Evolutionary conservation across 2,888 invertebrate species (phyloP).

Genomic region (Glaucopsyche alexis): DNA sequence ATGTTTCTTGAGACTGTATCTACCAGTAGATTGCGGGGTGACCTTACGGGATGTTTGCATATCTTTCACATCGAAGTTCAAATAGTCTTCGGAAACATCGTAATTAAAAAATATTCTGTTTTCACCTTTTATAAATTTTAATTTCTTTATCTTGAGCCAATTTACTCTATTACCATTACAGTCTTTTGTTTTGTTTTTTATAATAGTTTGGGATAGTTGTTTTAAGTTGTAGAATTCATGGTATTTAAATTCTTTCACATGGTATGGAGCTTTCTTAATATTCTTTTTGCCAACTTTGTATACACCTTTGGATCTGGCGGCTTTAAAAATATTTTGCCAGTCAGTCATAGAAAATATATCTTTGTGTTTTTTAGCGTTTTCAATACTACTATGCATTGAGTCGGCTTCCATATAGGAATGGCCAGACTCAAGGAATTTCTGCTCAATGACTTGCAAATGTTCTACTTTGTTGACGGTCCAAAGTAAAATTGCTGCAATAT

Average conservation of each 20-base stretch:
- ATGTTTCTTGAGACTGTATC: too few species aligned
- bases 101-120: constrained; percentile 31
- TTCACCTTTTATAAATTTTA: constrained; percentile 31
- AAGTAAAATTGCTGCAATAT: constrained; percentile 18
- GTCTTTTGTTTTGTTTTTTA: constrained; percentile 19
- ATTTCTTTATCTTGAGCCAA: constrained; percentile 37
- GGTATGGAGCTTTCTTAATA: constrained; percentile 30
- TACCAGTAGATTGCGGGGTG: too few species aligned
- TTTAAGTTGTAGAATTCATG: constrained; percentile 32
- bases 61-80: constrained; percentile 2
- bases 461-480: constrained; percentile 16
- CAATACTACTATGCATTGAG: constrained; percentile 35
- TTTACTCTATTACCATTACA: constrained; percentile 29
- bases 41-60: too few species aligned
- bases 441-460: constrained; percentile 31
- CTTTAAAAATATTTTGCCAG: constrained; percentile 37
- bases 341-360: constrained; percentile 34
- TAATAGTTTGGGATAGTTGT: constrained; percentile 27
- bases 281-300: too few species aligned
- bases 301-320: not conserved
- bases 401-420: constrained; percentile 37
- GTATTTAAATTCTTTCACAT: constrained; percentile 33
- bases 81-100: constrained; percentile 25
- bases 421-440: constrained; percentile 34
- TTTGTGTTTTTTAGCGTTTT: constrained; percentile 33